Evolutionary conservation across 2,113 vertebrate species (phyloP), one percentile per base, ranked within the genome.

Genomic region (Cricetomys ansorgei): DNA sequence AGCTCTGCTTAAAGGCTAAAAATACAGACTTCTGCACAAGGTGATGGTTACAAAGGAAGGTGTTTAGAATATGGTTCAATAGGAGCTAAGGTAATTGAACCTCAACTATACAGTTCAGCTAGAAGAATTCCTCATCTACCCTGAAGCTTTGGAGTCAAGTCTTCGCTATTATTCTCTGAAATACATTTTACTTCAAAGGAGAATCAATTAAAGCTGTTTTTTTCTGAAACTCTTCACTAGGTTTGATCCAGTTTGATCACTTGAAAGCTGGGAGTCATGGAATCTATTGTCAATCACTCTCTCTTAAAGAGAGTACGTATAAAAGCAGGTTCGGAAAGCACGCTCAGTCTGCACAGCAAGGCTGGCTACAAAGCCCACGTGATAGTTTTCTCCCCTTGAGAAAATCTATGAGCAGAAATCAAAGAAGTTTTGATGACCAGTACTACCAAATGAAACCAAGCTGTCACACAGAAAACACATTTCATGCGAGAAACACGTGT

Each of bases 1-100:
- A 96, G 92, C 89, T 97, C 94, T 89, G 94, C 96, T 95, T 96
- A 98, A 96, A 96, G 93, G 86, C 97, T 98, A 98, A 98, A 98
- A 98, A 92, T 89, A 98, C 0, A 96, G 90, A 94, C 73, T 97
- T 96, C 70, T 91, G 96, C 57, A 59, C 87, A 97, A 98, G 94
- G 81, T 97, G 93, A 96, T 89, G 97, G 92, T 87, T 96, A 95
- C 85, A 96, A 92, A 97, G 65, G 72, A 93, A 97, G 88, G 72
- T 91, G 80, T 97, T 97, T 97, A 97, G 94, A 97, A 96, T 89
- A 93, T 4, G 69, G 85, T 96, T 97, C 59, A 94, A 73, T 72
- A 94, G 91, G 91, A 96, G 62, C 43, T 7, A 93, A 96, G 84
- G 86, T 96, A 97, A 97, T 87, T 70, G 45, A 97, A 86, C 83